Evolutionary conservation across 2,797 vertebrate species (phyloP).

Genomic region (Ataeniobius toweri): DNA sequence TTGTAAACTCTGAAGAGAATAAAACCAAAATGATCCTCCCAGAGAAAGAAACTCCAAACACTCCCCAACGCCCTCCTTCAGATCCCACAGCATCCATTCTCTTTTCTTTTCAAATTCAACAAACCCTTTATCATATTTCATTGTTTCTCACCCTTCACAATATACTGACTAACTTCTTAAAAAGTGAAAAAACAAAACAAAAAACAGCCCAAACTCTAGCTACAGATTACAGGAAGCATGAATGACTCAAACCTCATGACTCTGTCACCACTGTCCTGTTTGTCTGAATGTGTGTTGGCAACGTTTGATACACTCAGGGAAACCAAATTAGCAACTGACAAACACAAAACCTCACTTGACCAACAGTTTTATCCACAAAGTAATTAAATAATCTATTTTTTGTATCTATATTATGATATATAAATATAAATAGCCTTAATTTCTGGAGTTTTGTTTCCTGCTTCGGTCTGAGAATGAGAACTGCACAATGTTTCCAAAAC

Average conservation of each 20-base stretch:
- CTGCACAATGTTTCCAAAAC: background rate
- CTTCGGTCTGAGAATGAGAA: background rate
- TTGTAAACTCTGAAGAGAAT: conserved; percentile 28
- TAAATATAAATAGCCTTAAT: background rate
- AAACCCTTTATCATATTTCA: conserved; percentile 55
- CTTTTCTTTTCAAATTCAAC: conserved; percentile 44
- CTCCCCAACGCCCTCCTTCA: conserved; percentile 26
- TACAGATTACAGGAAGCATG: conserved; percentile 52
- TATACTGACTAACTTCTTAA: background rate
- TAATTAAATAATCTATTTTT: background rate
- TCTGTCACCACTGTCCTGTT: conserved; percentile 20
- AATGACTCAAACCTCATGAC: conserved; percentile 71
- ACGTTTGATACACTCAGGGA: conserved; percentile 2
- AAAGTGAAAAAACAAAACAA: background rate
- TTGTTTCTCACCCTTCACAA: conserved; percentile 36
- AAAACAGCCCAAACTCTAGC: background rate
- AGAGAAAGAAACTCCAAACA: conserved; percentile 34
- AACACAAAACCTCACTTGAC: conserved; percentile 9
- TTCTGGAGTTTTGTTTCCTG: background rate
- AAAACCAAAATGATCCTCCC: conserved; percentile 35
- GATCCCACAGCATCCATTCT: conserved; percentile 13
- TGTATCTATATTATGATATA: background rate
- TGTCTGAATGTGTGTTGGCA: conserved; percentile 53
- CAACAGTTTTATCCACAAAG: background rate
- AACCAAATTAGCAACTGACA: conserved; percentile 5